Evolutionary conservation across 2,113 vertebrate species (phyloP), one percentile per base, ranked within the genome.

Genomic region (Pluvianellus socialis): DNA sequence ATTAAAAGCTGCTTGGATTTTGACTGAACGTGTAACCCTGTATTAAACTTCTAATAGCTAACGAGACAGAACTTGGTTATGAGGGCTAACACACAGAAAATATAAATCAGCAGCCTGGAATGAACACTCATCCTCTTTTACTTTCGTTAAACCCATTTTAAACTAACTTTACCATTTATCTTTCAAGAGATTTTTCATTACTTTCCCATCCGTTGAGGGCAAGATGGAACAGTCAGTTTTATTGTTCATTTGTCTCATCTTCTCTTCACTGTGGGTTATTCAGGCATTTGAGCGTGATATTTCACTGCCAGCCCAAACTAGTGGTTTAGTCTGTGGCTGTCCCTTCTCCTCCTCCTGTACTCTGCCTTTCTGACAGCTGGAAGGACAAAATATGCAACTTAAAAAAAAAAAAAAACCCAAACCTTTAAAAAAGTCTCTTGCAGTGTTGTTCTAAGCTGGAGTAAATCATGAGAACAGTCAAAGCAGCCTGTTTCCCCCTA

Each of bases 111-210:
- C 55, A 75, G 88, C 53, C 24, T 38, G 47, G 52, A 91, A 86
- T 59, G 65, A 96, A 52, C 45, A 35, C 28, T 95, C 85, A 55
- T 81, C 62, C 35, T 95, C 86, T 76, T 91, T 85, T 58, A 73
- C 79, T 95, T 95, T 77, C 92, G 91, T 95, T 93, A 96, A 91
- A 90, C 89, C 63, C 44, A 83, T 96, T 96, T 96, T 68, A 87
- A 96, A 71, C 90, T 96, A 96, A 95, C 94, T 96, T 97, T 80
- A 86, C 86, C 80, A 91, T 97, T 87, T 86, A 91, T 96, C 94
- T 95, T 96, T 95, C 77, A 75, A 88, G 88, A 94, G 63, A 88
- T 95, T 96, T 97, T 97, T 96, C 91, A 96, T 97, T 96, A 91
- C 83, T 96, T 96, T 76, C 67, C 82, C 32, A 72, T 92, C 85